Conservation (phyloP, 2,113 vertebrate species). For the Crypturellus undulatus region DNA sequence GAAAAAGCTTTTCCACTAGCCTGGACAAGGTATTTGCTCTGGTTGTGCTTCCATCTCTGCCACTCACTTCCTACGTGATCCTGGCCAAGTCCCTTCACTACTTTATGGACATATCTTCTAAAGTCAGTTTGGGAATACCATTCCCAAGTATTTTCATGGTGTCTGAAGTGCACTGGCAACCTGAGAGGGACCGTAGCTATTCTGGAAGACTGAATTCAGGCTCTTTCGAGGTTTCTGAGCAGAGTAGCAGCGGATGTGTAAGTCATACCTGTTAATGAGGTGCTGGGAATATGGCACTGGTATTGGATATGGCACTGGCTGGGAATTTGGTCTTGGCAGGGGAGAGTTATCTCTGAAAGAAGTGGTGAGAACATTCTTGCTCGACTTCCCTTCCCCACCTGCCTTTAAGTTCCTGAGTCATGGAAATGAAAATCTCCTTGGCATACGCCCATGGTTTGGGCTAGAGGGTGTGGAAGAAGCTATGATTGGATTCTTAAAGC, state of each 20-base stretch:
- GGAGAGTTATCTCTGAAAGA: conserved; percentile 38
- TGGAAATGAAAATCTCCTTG: conserved; percentile 70
- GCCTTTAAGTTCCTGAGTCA: conserved; percentile 70
- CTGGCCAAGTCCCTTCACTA: background rate
- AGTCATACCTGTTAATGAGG: conserved; percentile 31
- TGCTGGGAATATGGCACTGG: background rate
- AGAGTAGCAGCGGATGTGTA: background rate
- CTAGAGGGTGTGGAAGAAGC: conserved; percentile 64
- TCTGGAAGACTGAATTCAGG: background rate
- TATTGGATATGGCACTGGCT: background rate
- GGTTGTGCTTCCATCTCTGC: background rate
- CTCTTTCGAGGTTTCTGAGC: conserved; percentile 11
- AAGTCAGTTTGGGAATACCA: background rate
- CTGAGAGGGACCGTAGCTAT: background rate
- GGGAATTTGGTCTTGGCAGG: conserved; percentile 4
- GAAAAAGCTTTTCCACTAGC: conserved; percentile 10
- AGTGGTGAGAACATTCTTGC: conserved; percentile 63
- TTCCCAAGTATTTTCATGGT: background rate
- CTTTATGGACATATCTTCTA: background rate
- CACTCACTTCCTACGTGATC: background rate
- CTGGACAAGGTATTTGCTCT: conserved; percentile 12
- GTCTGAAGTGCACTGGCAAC: background rate
- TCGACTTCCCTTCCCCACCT: conserved; percentile 66
- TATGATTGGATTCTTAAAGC: conserved; percentile 64
- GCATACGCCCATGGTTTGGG: conserved; percentile 68